A percentile compares a stretch with the other conserved stretches of the same genome.
Evolutionary conservation across 2,113 vertebrate genomes (phyloP).

Genomic region (Takifugu flavidus): DNA sequence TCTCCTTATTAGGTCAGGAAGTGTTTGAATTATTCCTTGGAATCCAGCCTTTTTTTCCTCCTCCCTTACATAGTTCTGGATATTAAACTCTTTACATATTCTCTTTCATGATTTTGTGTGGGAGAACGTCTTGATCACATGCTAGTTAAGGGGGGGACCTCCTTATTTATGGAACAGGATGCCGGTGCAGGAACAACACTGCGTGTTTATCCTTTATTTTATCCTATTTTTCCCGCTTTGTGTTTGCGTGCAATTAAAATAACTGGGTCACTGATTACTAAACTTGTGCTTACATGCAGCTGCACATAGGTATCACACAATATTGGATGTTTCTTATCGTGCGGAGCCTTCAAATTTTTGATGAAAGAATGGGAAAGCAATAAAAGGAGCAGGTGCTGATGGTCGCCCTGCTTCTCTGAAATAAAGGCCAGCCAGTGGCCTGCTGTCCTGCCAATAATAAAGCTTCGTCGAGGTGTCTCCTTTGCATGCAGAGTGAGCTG

Average conservation of each 20-base stretch:
- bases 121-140: conserved; percentile 71
- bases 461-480: conserved; percentile 7
- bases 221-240: conserved; percentile 35
- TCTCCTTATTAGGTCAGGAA: conserved; percentile 44
- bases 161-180: conserved; percentile 61
- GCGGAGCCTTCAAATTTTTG: conserved; percentile 27
- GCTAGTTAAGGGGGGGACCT: conserved; percentile 65
- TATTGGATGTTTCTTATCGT: conserved; percentile 56
- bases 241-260: conserved; percentile 78
- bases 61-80: conserved; percentile 48
- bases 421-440: conserved; percentile 36
- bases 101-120: conserved; percentile 71
- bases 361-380: conserved; percentile 27
- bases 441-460: conserved; percentile 10
- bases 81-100: conserved; percentile 65
- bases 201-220: conserved; percentile 59
- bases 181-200: conserved; percentile 62
- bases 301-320: conserved; percentile 41
- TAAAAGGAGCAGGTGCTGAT: conserved; percentile 43
- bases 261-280: conserved; percentile 76
- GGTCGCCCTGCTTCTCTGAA: conserved; percentile 40
- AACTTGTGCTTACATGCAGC: conserved; percentile 58
- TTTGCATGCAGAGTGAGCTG: conserved; percentile 24
- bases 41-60: conserved; percentile 43
- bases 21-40: conserved; percentile 47